A percentile compares a stretch with the other conserved stretches of the same genome.
phyloP scores from a whole-genome alignment of 2,113 vertebrate genomes.

The Oreochromis aureus region DNA sequence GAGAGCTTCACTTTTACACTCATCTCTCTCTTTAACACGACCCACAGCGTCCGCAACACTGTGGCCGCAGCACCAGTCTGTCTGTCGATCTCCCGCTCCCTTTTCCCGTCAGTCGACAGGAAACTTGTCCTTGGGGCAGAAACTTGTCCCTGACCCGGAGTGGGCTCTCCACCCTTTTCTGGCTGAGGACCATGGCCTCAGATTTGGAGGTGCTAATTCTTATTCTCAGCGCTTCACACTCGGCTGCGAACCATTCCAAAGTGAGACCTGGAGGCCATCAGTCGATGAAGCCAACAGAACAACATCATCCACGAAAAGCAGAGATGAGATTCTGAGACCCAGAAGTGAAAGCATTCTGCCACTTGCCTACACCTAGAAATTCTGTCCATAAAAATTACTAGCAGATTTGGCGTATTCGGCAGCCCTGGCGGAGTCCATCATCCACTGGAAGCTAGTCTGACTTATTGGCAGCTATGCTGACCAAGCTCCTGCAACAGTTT shows the following conservation, averaged over 20 bases:
- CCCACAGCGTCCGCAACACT: not conserved
- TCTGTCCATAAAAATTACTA: not conserved
- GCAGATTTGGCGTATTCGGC: not conserved
- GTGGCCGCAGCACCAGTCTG: not conserved
- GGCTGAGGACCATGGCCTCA: not conserved
- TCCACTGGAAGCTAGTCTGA: not conserved
- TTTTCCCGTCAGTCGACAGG: accelerated
- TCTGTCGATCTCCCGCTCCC: not conserved
- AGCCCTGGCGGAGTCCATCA: accelerated
- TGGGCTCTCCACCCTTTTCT: not conserved
- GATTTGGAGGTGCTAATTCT: not conserved
- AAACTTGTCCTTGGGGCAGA: not conserved
- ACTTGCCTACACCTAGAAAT: not conserved
- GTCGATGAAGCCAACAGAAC: not conserved
- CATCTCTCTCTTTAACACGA: not conserved
- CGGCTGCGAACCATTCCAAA: not conserved
- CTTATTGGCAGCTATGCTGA: not conserved
- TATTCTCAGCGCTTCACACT: not conserved
- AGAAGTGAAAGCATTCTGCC: not conserved
- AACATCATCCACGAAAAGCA: not conserved
- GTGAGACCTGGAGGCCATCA: not conserved
- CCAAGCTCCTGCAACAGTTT: not conserved
- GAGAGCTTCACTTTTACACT: not conserved
- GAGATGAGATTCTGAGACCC: not conserved
- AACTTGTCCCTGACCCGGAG: not conserved